These are phyloP conservation scores for Anthonomus grandis DNA, from an alignment of 1,140 invertebrate genomes.

Conservation along the genomic window DNA sequence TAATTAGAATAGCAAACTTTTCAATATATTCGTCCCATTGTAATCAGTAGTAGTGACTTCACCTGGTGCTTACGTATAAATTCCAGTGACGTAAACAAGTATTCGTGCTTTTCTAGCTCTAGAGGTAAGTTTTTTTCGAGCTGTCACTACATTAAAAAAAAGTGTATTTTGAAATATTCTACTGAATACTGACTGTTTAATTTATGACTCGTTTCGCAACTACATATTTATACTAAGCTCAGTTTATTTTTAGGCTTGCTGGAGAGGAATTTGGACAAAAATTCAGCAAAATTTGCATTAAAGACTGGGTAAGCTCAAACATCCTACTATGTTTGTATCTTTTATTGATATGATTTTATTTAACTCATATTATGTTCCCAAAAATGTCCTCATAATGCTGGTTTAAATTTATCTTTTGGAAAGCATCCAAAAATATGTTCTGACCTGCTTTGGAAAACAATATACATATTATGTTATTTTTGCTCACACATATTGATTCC, in stretches of 20 bases:
- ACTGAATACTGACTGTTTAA: too few species aligned
- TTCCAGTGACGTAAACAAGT: constrained; percentile 34
- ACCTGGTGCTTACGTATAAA: background rate
- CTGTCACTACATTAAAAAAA: constrained; percentile 19
- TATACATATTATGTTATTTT: constrained; percentile 20
- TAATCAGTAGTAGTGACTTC: background rate
- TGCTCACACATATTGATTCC: constrained; percentile 11
- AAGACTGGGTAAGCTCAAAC: constrained; percentile 26
- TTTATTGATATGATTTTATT: too few species aligned
- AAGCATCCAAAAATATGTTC: constrained; percentile 28
- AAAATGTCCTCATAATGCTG: constrained; percentile 22
- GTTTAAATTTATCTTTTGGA: constrained; percentile 40
- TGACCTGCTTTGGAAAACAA: constrained; percentile 23
- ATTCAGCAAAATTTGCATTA: constrained; percentile 25
- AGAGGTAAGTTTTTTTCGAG: constrained; percentile 10
- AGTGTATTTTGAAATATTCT: constrained; percentile 14
- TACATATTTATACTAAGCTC: constrained; percentile 5
- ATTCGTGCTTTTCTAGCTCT: constrained; percentile 14
- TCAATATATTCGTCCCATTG: background rate
- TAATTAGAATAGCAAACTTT: background rate
- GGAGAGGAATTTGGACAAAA: constrained; percentile 2
- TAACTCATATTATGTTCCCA: background rate
- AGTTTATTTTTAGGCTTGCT: constrained; percentile 10
- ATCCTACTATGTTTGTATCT: background rate
- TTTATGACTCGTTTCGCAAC: constrained; percentile 3